Percentiles rank a stretch among this genome's conserved stretches.
Conservation (phyloP, 2,113 vertebrate genomes). For the Sylvietta virens region DNA sequence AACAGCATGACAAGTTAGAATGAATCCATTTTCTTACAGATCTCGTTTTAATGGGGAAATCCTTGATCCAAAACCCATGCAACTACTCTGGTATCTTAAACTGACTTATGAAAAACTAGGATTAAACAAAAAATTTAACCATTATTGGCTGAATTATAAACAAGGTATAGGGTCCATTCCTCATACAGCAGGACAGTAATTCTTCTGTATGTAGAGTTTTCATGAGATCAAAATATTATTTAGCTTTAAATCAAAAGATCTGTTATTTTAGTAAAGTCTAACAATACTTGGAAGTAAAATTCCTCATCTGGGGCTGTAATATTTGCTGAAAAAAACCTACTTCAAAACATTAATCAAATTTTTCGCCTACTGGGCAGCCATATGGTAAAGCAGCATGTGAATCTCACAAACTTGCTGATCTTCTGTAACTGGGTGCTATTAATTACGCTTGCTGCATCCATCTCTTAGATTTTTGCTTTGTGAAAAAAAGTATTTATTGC, state of each 20-base stretch:
- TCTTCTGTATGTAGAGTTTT: slow-evolving; percentile 62
- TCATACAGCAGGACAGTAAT: slow-evolving; percentile 41
- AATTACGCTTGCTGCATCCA: slow-evolving; percentile 99
- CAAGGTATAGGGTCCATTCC: slow-evolving; percentile 1
- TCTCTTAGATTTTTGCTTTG: slow-evolving; percentile 90
- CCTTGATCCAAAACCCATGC: not conserved
- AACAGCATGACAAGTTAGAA: not conserved
- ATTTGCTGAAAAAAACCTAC: slow-evolving; percentile 89
- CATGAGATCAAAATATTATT: slow-evolving; percentile 69
- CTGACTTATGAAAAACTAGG: not conserved
- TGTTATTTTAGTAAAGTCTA: slow-evolving; percentile 63
- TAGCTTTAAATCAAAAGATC: slow-evolving; percentile 73
- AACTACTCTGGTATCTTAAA: not conserved
- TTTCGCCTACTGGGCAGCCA: slow-evolving; percentile 99
- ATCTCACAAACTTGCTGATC: slow-evolving; percentile 99
- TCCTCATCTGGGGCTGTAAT: slow-evolving; percentile 90
- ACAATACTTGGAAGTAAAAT: slow-evolving; percentile 73
- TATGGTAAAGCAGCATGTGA: slow-evolving; percentile 99
- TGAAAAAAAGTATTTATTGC: slow-evolving; percentile 90
- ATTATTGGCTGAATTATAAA: slow-evolving; percentile 7
- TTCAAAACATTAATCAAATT: slow-evolving; percentile 99
- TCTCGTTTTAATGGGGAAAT: not conserved
- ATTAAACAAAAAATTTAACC: slow-evolving; percentile 1
- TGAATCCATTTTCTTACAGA: not conserved
- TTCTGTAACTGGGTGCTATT: slow-evolving; percentile 99